These are phyloP conservation scores for Cryptocheilus praepositus DNA, from an alignment of 2,888 invertebrate genomes.

Conservation along the genomic window DNA sequence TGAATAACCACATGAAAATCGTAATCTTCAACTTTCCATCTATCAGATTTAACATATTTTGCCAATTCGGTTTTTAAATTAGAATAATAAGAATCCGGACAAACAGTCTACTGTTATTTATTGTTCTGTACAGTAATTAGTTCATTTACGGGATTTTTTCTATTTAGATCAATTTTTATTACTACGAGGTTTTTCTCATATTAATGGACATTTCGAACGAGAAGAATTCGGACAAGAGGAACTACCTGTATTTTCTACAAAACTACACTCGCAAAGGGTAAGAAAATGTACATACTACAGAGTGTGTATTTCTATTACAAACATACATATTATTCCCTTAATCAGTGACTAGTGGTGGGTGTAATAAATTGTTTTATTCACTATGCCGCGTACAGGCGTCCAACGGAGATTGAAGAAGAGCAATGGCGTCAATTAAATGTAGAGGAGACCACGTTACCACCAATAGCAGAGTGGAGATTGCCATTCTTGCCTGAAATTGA, in stretches of 20 bases:
- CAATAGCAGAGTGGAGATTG: constrained; percentile 75
- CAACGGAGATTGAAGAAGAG: constrained; percentile 74
- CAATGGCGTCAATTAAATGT: constrained; percentile 75
- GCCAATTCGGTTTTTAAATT: too few relatives aligned
- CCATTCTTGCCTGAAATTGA: constrained; percentile 74
- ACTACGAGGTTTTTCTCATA: constrained; percentile 76
- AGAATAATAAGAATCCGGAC: too few relatives aligned
- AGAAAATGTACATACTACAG: constrained; percentile 8
- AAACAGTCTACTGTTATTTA: constrained; percentile 1
- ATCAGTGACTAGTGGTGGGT: too few relatives aligned
- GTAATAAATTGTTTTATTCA: too few relatives aligned
- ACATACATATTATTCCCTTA: neutral
- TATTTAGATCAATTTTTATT: constrained; percentile 76
- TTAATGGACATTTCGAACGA: constrained; percentile 70
- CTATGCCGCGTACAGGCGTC: constrained; percentile 61
- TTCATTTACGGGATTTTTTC: neutral
- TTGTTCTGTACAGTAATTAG: neutral
- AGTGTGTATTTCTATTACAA: constrained; percentile 12
- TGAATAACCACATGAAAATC: too few relatives aligned
- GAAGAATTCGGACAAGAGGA: constrained; percentile 55
- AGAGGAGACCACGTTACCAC: constrained; percentile 73
- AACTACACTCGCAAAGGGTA: constrained; percentile 63
- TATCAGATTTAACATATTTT: too few relatives aligned
- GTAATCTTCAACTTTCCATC: too few relatives aligned
- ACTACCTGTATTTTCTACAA: constrained; percentile 62